phyloP scores from a whole-genome alignment of 1,140 invertebrate genomes.

The Lepidurus apus region DNA sequence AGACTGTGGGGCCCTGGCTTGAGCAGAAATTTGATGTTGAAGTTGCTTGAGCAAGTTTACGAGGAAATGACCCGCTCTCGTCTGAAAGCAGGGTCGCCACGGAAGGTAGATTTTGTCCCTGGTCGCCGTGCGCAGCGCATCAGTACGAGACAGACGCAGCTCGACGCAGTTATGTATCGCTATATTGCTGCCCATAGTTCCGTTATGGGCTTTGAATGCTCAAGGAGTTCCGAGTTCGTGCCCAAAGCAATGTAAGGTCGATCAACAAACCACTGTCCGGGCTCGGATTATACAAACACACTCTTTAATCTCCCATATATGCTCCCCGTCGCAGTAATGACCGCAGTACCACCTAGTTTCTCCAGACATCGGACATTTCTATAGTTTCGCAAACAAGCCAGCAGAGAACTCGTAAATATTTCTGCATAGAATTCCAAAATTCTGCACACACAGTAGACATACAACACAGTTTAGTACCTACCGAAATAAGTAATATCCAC shows the following conservation, averaged over 20 bases:
- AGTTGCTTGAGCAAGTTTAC: constrained; percentile 14
- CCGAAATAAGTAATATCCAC: no score
- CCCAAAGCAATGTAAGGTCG: not conserved
- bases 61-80: not conserved
- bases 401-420: no score
- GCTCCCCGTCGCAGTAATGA: not conserved
- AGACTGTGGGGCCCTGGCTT: no score
- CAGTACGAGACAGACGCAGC: not conserved
- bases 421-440: no score
- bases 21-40: not conserved
- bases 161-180: not conserved
- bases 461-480: no score
- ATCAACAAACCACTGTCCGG: not conserved
- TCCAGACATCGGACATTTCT: no score
- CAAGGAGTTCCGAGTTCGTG: not conserved
- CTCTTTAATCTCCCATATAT: not conserved
- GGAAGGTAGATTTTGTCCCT: constrained; percentile 13
- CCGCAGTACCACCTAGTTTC: not conserved
- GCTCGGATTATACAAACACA: not conserved
- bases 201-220: constrained; percentile 5
- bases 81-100: constrained; percentile 5
- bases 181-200: not conserved
- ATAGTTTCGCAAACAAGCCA: no score
- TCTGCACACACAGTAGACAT: no score
- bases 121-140: not conserved